Evolutionary conservation across 2,888 invertebrate species (phyloP).

Genomic region (Galerucella calmariensis): DNA sequence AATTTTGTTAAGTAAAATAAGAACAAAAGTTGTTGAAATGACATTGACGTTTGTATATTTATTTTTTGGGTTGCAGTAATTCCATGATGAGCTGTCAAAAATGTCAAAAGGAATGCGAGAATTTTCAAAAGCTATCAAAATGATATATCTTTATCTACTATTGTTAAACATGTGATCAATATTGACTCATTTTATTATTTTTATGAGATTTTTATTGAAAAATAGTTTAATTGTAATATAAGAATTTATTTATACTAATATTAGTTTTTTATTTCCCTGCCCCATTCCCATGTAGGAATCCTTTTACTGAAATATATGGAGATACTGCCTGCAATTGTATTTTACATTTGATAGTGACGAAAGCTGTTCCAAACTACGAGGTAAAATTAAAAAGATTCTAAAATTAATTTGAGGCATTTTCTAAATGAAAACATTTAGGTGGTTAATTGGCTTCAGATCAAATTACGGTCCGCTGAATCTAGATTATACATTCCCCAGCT

Average conservation of each 20-base stretch:
- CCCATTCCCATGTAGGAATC: background rate
- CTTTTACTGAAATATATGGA: background rate
- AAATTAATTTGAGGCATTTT: no score
- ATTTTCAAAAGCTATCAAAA: slow-evolving; percentile 49
- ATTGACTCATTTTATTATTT: slow-evolving; percentile 30
- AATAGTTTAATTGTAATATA: slow-evolving; percentile 12
- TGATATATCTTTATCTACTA: slow-evolving; percentile 33
- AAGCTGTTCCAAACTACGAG: no score
- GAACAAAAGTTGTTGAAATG: background rate
- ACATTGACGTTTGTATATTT: slow-evolving; percentile 27
- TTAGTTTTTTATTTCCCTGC: background rate
- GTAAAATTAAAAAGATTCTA: no score
- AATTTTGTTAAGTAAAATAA: no score
- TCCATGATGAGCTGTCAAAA: slow-evolving; percentile 54
- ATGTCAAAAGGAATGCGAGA: slow-evolving; percentile 55
- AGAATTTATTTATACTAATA: slow-evolving; percentile 16
- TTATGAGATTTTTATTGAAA: slow-evolving; percentile 24
- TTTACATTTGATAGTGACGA: no score
- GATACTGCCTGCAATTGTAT: no score
- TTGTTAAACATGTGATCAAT: slow-evolving; percentile 29
- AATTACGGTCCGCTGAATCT: no score
- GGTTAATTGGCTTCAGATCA: no score
- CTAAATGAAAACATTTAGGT: no score
- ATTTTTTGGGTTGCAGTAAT: slow-evolving; percentile 46
- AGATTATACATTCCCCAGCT: no score